Evolutionary conservation across 2,888 invertebrate species (phyloP).

Genomic region (Rhodophaea formosa): DNA sequence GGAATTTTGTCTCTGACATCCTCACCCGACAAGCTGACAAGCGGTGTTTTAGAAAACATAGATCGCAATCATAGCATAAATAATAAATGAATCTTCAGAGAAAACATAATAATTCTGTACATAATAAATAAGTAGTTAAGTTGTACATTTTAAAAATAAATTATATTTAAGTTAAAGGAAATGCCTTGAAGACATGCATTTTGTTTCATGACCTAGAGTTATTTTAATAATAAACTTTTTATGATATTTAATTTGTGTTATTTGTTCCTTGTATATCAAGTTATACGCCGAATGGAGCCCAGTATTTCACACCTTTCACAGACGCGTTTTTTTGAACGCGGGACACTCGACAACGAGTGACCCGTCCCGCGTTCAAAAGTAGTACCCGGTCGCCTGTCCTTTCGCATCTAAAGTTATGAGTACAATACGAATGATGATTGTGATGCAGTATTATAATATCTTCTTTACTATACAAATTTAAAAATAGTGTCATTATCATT

Average conservation of each 20-base stretch:
- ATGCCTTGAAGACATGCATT: conserved; percentile 58
- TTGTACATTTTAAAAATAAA: conserved; percentile 45
- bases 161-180: conserved; percentile 47
- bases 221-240: conserved; percentile 52
- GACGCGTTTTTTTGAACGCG: too few species aligned
- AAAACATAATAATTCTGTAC: conserved; percentile 33
- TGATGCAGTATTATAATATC: too few species aligned
- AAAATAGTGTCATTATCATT: too few species aligned
- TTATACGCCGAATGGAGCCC: too few species aligned
- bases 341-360: too few species aligned
- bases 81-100: conserved; percentile 18
- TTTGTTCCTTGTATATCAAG: background rate
- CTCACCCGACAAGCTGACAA: conserved; percentile 95
- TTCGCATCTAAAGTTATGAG: too few species aligned
- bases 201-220: conserved; percentile 56
- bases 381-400: too few species aligned
- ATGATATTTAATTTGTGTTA: conserved; percentile 23
- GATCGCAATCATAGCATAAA: conserved; percentile 82
- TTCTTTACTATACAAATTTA: too few species aligned
- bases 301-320: too few species aligned
- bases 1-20: conserved; percentile 93
- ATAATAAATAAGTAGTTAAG: conserved; percentile 40
- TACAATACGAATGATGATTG: too few species aligned
- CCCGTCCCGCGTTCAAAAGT: too few species aligned
- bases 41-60: conserved; percentile 94